Evolutionary conservation across 2,888 invertebrate genomes (phyloP).

Genomic region (Barypeithes pellucidus): DNA sequence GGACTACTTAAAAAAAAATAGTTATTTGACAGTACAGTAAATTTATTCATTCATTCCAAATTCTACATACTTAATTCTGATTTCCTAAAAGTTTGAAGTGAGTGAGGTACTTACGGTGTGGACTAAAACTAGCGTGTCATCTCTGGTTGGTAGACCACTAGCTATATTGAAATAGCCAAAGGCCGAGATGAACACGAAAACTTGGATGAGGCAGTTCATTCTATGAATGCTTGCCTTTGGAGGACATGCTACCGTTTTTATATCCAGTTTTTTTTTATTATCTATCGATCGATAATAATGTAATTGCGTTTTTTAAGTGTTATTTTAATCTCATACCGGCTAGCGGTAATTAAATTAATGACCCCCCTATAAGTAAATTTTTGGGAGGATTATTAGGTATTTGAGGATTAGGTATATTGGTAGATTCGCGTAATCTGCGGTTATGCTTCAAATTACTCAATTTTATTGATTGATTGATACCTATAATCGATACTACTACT

Average conservation of each 20-base stretch:
- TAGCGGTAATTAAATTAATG: not conserved
- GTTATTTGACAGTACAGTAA: no score
- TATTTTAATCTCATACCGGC: not conserved
- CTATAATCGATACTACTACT: no score
- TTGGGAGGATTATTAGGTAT: not conserved
- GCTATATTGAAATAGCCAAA: conserved; percentile 13
- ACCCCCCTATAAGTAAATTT: not conserved
- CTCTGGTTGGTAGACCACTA: conserved; percentile 12
- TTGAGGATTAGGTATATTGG: not conserved
- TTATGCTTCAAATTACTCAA: not conserved
- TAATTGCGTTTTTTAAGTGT: not conserved
- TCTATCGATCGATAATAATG: not conserved
- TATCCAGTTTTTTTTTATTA: not conserved
- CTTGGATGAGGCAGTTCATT: conserved; percentile 17
- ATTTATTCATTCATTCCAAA: no score
- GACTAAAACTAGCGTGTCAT: conserved; percentile 34
- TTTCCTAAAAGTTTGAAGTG: no score
- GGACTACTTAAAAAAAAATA: no score
- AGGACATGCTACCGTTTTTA: not conserved
- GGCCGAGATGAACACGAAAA: conserved; percentile 7
- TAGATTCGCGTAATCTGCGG: not conserved
- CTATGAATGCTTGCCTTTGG: conserved; percentile 2
- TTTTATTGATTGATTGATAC: no score
- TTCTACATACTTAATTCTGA: no score
- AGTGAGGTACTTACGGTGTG: conserved; percentile 37